A percentile compares a stretch with the other conserved stretches of the same genome.
Conservation (phyloP, 2,888 invertebrate species). For the Oxytorus armatus region DNA sequence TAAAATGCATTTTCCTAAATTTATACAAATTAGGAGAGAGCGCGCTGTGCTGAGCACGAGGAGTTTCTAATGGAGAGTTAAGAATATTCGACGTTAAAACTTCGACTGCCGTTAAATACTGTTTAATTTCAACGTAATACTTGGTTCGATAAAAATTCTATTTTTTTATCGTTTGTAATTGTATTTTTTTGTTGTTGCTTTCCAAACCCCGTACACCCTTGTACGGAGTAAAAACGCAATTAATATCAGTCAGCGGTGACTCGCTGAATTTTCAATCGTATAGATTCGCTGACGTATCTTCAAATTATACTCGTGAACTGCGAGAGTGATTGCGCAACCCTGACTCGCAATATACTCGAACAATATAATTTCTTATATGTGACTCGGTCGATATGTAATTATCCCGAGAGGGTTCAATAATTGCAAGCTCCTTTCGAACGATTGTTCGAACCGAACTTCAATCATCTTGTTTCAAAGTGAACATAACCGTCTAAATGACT, state of each 20-base stretch:
- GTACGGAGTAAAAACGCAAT: not conserved
- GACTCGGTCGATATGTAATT: constrained; percentile 22
- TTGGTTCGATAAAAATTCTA: not conserved
- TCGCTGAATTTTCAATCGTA: constrained; percentile 16
- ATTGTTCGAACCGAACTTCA: not conserved
- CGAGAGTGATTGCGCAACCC: constrained; percentile 29
- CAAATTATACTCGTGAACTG: constrained; percentile 22
- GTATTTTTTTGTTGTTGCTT: not conserved
- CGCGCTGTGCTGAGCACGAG: not conserved
- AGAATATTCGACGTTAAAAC: not conserved
- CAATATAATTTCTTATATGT: not conserved
- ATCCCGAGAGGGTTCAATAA: constrained; percentile 27
- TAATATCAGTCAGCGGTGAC: not conserved
- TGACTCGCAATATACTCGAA: constrained; percentile 14
- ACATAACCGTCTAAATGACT: no score
- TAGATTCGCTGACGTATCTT: constrained; percentile 20
- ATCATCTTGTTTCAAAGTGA: no score
- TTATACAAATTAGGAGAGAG: not conserved
- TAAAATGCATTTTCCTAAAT: not conserved
- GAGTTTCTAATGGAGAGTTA: not conserved
- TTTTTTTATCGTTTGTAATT: not conserved
- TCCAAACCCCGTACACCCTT: not conserved
- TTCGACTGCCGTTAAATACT: not conserved
- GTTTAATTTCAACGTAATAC: not conserved
- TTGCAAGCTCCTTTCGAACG: not conserved